A percentile compares a stretch with the other conserved stretches of the same genome.
Conservation (phyloP, 1,140 invertebrate genomes). For the Drosophila murphyi region DNA sequence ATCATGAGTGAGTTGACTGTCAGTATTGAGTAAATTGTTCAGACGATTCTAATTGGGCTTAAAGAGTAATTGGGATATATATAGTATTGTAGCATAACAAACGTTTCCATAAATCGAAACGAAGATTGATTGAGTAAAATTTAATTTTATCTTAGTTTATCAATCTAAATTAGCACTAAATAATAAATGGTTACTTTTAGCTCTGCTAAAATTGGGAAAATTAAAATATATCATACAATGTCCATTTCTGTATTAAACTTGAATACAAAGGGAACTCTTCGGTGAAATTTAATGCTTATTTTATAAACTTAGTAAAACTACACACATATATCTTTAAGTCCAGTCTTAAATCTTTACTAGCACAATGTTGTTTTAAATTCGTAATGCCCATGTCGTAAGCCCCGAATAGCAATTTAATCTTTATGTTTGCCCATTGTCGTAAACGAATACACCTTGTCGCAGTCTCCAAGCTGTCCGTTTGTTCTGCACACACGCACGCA, state of each 20-base stretch:
- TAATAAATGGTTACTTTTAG: too few species aligned
- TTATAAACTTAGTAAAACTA: neutral
- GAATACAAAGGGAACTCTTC: neutral
- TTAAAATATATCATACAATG: neutral
- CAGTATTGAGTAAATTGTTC: neutral
- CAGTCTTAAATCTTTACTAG: constrained; percentile 6
- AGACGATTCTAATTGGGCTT: neutral
- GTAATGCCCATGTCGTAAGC: constrained; percentile 40
- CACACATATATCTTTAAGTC: neutral
- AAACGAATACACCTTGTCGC: constrained; percentile 58
- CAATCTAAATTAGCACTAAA: too few species aligned
- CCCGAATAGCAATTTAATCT: constrained; percentile 62
- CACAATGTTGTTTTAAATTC: constrained; percentile 50
- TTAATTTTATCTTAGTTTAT: too few species aligned
- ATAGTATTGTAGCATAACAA: neutral
- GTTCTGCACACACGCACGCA: constrained; percentile 22
- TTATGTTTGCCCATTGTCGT: constrained; percentile 54
- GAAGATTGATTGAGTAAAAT: too few species aligned
- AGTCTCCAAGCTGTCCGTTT: constrained; percentile 22
- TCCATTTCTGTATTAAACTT: neutral
- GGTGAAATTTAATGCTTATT: constrained; percentile 1
- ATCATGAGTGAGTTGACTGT: neutral
- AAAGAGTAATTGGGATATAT: neutral
- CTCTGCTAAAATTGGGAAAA: too few species aligned
- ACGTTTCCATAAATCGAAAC: too few species aligned